phyloP scores from a whole-genome alignment of 2,888 invertebrate species.

The Apeira syringaria region DNA sequence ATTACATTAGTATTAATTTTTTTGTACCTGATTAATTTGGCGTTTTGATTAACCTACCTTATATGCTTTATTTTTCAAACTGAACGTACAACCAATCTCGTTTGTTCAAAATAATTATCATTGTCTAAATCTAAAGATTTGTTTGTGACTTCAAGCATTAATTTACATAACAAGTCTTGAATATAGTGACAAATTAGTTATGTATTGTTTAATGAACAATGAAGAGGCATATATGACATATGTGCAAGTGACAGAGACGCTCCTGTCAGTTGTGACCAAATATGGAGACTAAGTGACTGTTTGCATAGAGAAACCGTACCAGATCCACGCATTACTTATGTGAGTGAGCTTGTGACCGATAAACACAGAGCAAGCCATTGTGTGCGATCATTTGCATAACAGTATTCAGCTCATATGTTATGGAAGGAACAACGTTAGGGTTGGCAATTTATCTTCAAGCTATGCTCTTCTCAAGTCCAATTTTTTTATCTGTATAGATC shows the following conservation, averaged over 20 bases:
- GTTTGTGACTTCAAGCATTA: too few relatives aligned
- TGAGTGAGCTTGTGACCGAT: slow-evolving; percentile 16
- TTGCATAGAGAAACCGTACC: slow-evolving; percentile 13
- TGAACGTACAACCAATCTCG: too few relatives aligned
- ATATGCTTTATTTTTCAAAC: too few relatives aligned
- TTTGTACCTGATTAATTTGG: too few relatives aligned
- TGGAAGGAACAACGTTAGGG: slow-evolving; percentile 3
- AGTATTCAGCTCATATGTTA: slow-evolving; percentile 9
- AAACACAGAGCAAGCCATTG: slow-evolving; percentile 19
- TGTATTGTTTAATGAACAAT: background rate
- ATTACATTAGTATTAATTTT: too few relatives aligned
- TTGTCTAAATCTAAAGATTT: too few relatives aligned
- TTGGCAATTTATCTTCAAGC: slow-evolving; percentile 3
- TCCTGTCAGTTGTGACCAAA: background rate
- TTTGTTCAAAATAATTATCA: too few relatives aligned
- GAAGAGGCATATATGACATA: background rate
- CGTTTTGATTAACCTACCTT: too few relatives aligned
- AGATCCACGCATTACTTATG: slow-evolving; percentile 4
- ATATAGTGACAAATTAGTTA: background rate
- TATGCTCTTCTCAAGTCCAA: too few relatives aligned
- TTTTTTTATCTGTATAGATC: too few relatives aligned
- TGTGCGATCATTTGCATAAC: slow-evolving; percentile 26
- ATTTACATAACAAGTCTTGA: too few relatives aligned
- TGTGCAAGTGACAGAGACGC: background rate
- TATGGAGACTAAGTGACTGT: background rate